Conservation (phyloP, 2,888 invertebrate species). For the Arge pagana region DNA sequence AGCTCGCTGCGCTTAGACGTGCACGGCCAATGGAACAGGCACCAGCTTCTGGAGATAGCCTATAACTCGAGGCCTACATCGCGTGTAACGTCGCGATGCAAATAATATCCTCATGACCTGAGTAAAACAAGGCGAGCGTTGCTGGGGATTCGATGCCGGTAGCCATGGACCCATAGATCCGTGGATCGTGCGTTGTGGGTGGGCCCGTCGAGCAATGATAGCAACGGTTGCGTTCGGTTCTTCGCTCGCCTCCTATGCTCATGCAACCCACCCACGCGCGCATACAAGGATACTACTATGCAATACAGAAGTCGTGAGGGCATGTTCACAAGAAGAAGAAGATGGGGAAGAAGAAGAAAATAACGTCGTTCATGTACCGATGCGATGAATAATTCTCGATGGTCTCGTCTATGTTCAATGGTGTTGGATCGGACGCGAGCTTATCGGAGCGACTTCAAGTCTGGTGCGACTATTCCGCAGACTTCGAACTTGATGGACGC, state of each 20-base stretch:
- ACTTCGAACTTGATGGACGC: no score
- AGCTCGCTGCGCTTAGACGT: no score
- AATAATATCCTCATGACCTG: slow-evolving; percentile 53
- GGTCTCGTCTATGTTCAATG: no score
- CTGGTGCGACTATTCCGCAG: no score
- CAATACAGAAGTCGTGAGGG: slow-evolving; percentile 14
- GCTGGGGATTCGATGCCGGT: slow-evolving; percentile 58
- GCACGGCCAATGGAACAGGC: slow-evolving; percentile 9
- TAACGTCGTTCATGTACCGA: no score
- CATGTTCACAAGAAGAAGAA: slow-evolving; percentile 11
- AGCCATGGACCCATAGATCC: slow-evolving; percentile 43
- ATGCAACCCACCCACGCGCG: slow-evolving; percentile 46
- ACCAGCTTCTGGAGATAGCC: slow-evolving; percentile 9
- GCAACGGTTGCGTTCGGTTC: slow-evolving; percentile 37
- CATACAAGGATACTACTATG: slow-evolving; percentile 43
- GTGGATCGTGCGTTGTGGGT: slow-evolving; percentile 58
- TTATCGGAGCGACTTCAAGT: no score
- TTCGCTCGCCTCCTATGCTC: slow-evolving; percentile 48
- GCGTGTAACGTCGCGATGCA: slow-evolving; percentile 41
- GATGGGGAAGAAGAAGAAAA: no score
- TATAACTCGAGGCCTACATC: slow-evolving; percentile 8
- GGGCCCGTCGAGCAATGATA: slow-evolving; percentile 49
- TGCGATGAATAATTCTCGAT: no score
- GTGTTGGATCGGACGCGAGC: no score
- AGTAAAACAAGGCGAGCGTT: slow-evolving; percentile 51